Evolutionary conservation across 1,140 invertebrate genomes (phyloP).

Genomic region (Mercenaria mercenaria): DNA sequence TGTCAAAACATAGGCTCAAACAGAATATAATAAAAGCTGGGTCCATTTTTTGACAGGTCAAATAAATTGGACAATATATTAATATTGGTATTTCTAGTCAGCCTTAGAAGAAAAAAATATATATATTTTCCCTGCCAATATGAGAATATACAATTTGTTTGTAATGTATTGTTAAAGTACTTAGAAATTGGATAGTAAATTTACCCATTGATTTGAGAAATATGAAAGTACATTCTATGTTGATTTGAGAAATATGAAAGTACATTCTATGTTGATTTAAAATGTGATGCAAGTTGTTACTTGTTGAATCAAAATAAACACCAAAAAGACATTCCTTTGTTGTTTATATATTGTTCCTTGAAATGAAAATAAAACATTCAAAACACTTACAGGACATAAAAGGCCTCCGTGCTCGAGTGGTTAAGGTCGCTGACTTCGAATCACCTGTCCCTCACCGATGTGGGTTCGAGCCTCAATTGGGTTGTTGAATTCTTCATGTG

Average conservation of each 20-base stretch:
- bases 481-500: neutral
- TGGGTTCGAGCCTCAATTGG: neutral
- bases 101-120: too few relatives aligned
- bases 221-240: neutral
- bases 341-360: neutral
- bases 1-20: too few relatives aligned
- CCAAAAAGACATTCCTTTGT: neutral
- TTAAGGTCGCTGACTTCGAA: neutral
- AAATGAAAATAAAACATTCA: neutral
- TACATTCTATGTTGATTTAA: neutral
- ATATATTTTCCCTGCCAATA: too few relatives aligned
- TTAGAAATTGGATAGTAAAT: too few relatives aligned
- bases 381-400: neutral
- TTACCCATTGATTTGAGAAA: neutral
- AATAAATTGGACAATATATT: too few relatives aligned
- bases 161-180: too few relatives aligned
- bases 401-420: neutral
- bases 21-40: too few relatives aligned
- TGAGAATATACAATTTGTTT: too few relatives aligned
- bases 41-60: too few relatives aligned
- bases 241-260: neutral
- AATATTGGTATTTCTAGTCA: too few relatives aligned
- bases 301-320: conserved; percentile 15
- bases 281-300: conserved; percentile 22
- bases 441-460: neutral